Conservation (phyloP, 2,113 vertebrate species). For the mouse (Mus musculus) region DNA sequence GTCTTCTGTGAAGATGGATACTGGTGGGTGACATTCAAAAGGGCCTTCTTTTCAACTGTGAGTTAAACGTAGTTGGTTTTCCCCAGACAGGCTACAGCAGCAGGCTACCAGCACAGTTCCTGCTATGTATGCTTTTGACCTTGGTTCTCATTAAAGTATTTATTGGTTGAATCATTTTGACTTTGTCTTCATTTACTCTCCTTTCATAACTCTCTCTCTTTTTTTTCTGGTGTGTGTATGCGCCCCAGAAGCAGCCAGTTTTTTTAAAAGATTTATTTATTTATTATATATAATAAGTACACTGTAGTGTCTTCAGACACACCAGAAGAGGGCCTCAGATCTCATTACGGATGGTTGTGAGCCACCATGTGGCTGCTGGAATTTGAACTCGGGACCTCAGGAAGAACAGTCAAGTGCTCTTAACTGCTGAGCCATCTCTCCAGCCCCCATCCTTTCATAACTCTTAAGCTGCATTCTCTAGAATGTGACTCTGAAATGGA, state of each 20-base stretch:
- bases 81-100: slow-evolving; percentile 63
- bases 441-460: background rate
- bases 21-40: slow-evolving; percentile 75
- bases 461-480: slow-evolving; percentile 36
- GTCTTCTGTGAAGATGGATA: slow-evolving; percentile 89
- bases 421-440: too few species aligned
- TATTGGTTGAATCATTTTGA: slow-evolving; percentile 81
- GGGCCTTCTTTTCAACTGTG: slow-evolving; percentile 72
- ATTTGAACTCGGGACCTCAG: too few species aligned
- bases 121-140: slow-evolving; percentile 74
- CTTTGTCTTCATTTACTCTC: slow-evolving; percentile 66
- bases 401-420: too few species aligned
- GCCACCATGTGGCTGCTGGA: too few species aligned
- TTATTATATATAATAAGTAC: too few species aligned
- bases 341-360: too few species aligned
- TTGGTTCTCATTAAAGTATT: slow-evolving; percentile 89
- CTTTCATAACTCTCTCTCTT: background rate
- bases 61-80: slow-evolving; percentile 63
- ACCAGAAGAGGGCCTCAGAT: too few species aligned
- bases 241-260: too few species aligned
- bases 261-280: too few species aligned
- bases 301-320: too few species aligned
- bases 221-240: too few species aligned
- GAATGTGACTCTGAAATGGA: slow-evolving; percentile 51
- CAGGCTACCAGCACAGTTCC: slow-evolving; percentile 70